A percentile compares a stretch with the other conserved stretches of the same genome.
phyloP scores from a whole-genome alignment of 1,140 invertebrate species.

The Papilio machaon region DNA sequence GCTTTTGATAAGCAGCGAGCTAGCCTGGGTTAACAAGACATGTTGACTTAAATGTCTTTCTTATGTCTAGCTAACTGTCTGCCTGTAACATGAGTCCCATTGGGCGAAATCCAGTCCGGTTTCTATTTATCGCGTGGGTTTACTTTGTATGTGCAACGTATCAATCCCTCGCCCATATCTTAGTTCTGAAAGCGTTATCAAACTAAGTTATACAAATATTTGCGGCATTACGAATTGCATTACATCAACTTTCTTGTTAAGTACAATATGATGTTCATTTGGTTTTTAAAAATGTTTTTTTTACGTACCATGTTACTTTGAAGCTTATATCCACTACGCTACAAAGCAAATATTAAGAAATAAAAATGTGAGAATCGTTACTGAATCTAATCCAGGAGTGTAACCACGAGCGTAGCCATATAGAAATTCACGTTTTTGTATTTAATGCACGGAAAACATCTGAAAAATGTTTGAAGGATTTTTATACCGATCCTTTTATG shows the following conservation, averaged over 20 bases:
- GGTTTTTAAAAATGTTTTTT: not conserved
- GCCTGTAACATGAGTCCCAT: slow-evolving; percentile 7
- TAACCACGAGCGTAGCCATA: not conserved
- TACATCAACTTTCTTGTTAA: not conserved
- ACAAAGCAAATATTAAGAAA: not conserved
- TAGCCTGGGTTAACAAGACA: not conserved
- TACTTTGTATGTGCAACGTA: not conserved
- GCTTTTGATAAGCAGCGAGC: not conserved
- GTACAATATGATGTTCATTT: not conserved
- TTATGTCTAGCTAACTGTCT: not conserved
- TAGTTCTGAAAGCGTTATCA: slow-evolving; percentile 1
- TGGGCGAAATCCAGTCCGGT: slow-evolving; percentile 8
- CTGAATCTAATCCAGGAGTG: not conserved
- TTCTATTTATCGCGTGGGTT: slow-evolving; percentile 21
- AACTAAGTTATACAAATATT: slow-evolving; percentile 6
- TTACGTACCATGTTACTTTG: not conserved
- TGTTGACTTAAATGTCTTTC: not conserved
- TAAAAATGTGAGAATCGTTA: not conserved
- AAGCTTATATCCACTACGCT: not conserved
- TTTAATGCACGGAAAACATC: not conserved
- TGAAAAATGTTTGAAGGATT: slow-evolving; percentile 3
- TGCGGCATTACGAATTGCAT: not conserved
- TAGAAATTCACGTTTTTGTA: slow-evolving; percentile 15
- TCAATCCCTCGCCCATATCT: not conserved
- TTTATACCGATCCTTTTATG: not conserved